A percentile compares a stretch with the other conserved stretches of the same genome.
Conservation (phyloP, 2,888 invertebrate species). For the Euclidia mi region DNA sequence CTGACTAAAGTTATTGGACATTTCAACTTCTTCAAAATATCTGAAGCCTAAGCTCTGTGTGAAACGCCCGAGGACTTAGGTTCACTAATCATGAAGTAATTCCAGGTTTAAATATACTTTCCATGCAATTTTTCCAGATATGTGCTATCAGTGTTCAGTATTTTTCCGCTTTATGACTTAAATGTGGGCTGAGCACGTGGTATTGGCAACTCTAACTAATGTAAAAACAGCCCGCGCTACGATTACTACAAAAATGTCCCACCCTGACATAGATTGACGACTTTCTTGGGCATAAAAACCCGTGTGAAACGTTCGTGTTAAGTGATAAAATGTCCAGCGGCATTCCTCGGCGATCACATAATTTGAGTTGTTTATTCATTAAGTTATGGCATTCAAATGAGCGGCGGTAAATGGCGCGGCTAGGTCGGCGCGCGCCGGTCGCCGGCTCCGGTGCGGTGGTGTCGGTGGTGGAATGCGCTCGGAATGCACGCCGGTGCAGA, state of each 20-base stretch:
- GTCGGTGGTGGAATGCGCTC: constrained; percentile 74
- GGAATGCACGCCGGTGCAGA: constrained; percentile 76
- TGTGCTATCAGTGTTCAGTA: too few relatives aligned
- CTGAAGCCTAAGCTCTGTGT: too few relatives aligned
- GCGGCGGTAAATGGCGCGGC: constrained; percentile 58
- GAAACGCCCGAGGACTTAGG: too few relatives aligned
- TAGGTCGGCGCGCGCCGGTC: constrained; percentile 70
- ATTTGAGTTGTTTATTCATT: background rate
- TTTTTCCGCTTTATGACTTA: background rate
- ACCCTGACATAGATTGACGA: too few relatives aligned
- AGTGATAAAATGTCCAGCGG: background rate
- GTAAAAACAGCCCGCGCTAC: too few relatives aligned
- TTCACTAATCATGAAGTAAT: background rate
- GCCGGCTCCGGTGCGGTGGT: constrained; percentile 58
- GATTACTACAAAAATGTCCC: too few relatives aligned
- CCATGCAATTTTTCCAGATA: too few relatives aligned
- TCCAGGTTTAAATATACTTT: too few relatives aligned
- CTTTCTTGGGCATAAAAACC: too few relatives aligned
- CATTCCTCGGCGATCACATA: constrained; percentile 3
- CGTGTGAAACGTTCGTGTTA: background rate
- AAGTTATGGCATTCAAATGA: constrained; percentile 56
- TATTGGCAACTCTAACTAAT: too few relatives aligned
- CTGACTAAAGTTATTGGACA: too few relatives aligned
- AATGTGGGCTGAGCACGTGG: background rate
- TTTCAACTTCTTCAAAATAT: too few relatives aligned